Percentiles rank a stretch among this genome's conserved stretches.
phyloP scores from a whole-genome alignment of 2,888 invertebrate species.

The Lasiommata megera region DNA sequence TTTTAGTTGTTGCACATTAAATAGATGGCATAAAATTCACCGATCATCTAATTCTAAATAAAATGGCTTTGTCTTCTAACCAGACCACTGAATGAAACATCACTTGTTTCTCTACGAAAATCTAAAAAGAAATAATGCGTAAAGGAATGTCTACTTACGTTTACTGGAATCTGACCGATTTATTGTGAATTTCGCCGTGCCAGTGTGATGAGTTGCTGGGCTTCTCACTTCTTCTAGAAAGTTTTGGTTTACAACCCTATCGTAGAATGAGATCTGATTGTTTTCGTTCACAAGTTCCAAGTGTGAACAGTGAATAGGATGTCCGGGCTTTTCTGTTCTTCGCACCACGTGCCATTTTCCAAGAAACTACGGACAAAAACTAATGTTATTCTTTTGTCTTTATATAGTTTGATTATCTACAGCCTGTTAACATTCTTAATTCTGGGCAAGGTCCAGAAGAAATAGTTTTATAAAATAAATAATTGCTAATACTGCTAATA shows the following conservation, averaged over 20 bases:
- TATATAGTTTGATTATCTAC: too few species aligned
- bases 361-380: conserved; percentile 45
- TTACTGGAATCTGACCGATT: conserved; percentile 32
- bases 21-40: too few species aligned
- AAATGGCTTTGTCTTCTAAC: too few species aligned
- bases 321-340: conserved; percentile 38
- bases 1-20: too few species aligned
- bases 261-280: conserved; percentile 28
- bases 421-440: too few species aligned
- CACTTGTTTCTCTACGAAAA: too few species aligned
- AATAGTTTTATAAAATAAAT: too few species aligned
- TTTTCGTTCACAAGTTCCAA: conserved; percentile 37
- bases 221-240: conserved; percentile 47
- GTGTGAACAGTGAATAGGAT: conserved; percentile 48
- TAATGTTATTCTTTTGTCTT: not conserved
- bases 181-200: conserved; percentile 44
- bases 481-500: too few species aligned
- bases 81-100: too few species aligned
- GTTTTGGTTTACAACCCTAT: conserved; percentile 47
- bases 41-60: too few species aligned
- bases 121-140: not conserved
- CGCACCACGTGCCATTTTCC: conserved; percentile 57
- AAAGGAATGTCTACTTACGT: conserved; percentile 40
- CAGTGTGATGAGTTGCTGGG: conserved; percentile 32
- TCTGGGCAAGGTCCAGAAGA: too few species aligned